These are phyloP conservation scores for Menura novaehollandiae DNA, from an alignment of 2,113 vertebrate species.

Conservation along the genomic window DNA sequence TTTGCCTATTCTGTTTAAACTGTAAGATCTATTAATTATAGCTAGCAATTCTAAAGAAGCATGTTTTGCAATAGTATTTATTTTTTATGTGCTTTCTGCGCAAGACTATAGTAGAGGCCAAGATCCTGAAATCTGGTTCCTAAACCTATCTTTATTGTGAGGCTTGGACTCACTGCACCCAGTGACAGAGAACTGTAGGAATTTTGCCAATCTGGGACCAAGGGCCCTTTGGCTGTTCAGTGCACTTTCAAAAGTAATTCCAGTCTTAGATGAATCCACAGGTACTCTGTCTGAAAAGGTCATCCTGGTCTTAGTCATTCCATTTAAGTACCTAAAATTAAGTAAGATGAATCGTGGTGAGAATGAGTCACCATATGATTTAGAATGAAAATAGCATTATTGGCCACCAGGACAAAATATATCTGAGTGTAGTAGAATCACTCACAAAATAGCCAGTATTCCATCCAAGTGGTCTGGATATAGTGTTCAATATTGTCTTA, in stretches of 20 bases:
- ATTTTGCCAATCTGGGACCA: background rate
- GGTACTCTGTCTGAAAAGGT: background rate
- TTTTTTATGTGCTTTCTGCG: background rate
- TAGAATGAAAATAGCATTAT: background rate
- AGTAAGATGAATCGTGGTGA: background rate
- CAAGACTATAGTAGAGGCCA: background rate
- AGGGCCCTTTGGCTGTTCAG: background rate
- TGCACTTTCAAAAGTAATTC: background rate
- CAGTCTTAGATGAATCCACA: background rate
- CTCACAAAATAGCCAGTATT: background rate
- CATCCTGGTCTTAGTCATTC: background rate
- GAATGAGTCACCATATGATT: background rate
- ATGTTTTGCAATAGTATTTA: background rate
- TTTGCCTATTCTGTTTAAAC: background rate
- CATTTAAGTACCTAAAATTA: background rate
- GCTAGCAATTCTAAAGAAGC: background rate
- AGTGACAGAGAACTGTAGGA: background rate
- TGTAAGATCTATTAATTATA: background rate
- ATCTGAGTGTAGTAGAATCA: background rate
- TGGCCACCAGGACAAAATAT: background rate
- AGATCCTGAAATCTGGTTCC: background rate
- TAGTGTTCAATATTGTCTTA: background rate
- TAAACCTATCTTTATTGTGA: background rate
- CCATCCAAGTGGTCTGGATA: background rate
- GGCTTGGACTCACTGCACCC: background rate